Evolutionary conservation across 2,888 invertebrate species (phyloP), one percentile per base, ranked within the genome.

Genomic region (Chrysina gloriosa): DNA sequence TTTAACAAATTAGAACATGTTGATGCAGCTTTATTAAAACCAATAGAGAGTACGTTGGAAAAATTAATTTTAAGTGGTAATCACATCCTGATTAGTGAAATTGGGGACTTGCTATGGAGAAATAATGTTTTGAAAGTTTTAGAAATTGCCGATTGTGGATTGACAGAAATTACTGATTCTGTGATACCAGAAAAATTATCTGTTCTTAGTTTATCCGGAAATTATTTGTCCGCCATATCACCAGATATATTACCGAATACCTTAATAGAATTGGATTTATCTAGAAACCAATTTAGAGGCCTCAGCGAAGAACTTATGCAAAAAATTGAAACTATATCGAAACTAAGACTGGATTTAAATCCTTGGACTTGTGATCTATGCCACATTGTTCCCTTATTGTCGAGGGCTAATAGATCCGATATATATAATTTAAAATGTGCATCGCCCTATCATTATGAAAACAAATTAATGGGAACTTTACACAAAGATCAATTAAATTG

Each of bases 41-140:
- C 88, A 0, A 80, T 89, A 2, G 85, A 88, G 5, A 86, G 87
- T 70, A 87, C 86, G 45, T 82, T 92, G 66, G 86, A 85, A 76
- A 86, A 85, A 31, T 84, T 94, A 45, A 87, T 89, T 76, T 86
- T 94, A 58, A 91, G 91, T 74, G 91, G 92, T 2, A 93, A 93
- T 76, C 86, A 87, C 75, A 78, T 89, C 72, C 84, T 85, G 19
- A 76, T 86, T 7, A 83, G 85, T 63, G 86, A 87, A 77, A 84
- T 89, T 42, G 85, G 86, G 42, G 73, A 73, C 7, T 83, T 85
- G 39, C 79, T 89, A 2, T 85, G 86, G 75, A 85, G 86, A 42
- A 82, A 87, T 63, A 85, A 85, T 3, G 84, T 85, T 73, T 81
- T 91, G 36, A 84, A 84, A 23, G 85, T 85, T 47, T 82, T 91